Percentiles rank a stretch among this genome's conserved stretches.
Conservation (phyloP, 1,140 invertebrate species). For the Geopemphigus sp. region DNA sequence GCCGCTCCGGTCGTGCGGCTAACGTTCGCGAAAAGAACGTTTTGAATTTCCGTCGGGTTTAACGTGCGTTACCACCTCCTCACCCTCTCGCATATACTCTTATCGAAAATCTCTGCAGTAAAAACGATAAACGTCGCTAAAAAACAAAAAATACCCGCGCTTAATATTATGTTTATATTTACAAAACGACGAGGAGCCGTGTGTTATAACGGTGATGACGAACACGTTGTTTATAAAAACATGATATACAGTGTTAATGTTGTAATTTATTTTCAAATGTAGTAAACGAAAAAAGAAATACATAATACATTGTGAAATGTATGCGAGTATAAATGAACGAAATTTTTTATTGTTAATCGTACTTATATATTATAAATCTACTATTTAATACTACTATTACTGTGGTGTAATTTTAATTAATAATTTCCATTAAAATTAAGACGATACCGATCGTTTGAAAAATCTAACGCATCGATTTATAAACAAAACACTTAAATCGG, state of each 20-base stretch:
- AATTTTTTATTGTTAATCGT: no score
- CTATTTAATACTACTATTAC: no score
- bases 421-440: no score
- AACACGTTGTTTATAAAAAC: background rate
- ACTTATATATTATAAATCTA: no score
- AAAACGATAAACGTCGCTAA: slow-evolving; percentile 15
- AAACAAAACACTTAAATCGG: no score
- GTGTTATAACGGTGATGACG: background rate
- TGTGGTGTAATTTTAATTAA: no score
- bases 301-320: no score
- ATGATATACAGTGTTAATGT: background rate
- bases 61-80: background rate
- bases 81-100: background rate
- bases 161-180: background rate
- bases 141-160: background rate
- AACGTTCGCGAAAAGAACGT: slow-evolving; percentile 4
- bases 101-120: background rate
- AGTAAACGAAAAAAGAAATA: no score
- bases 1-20: slow-evolving; percentile 11
- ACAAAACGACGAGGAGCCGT: background rate
- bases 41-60: slow-evolving; percentile 7
- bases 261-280: background rate
- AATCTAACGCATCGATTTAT: no score
- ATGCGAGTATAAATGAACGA: no score
- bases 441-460: no score